Evolutionary conservation across 2,888 invertebrate genomes (phyloP).

Genomic region (Drosophila barbarae): DNA sequence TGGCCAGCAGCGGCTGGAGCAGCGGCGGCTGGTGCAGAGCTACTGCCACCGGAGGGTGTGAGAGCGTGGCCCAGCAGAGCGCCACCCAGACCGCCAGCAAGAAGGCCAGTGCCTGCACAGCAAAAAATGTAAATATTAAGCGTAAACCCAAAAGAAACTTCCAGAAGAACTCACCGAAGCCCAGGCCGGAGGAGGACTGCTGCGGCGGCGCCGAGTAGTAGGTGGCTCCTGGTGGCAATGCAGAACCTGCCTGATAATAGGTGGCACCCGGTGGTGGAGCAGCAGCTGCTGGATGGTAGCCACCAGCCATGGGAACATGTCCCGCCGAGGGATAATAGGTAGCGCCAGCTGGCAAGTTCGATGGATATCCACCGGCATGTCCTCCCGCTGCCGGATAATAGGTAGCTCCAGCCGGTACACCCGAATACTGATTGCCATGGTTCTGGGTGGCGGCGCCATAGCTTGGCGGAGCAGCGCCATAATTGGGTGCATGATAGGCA

Average conservation of each 20-base stretch:
- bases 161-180: constrained; percentile 71
- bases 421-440: constrained; percentile 64
- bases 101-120: constrained; percentile 74
- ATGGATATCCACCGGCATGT: constrained; percentile 54
- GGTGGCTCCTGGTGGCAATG: constrained; percentile 71
- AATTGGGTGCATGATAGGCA: constrained; percentile 72
- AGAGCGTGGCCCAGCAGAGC: constrained; percentile 77
- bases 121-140: not conserved
- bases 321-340: constrained; percentile 60
- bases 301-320: constrained; percentile 37
- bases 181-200: constrained; percentile 77
- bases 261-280: constrained; percentile 71
- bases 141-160: not conserved
- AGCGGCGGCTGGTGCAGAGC: constrained; percentile 60
- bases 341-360: constrained; percentile 61
- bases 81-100: constrained; percentile 78
- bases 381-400: constrained; percentile 59
- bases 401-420: constrained; percentile 56
- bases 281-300: constrained; percentile 62
- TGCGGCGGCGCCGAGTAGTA: constrained; percentile 72
- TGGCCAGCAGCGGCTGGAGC: constrained; percentile 67
- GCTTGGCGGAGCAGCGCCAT: constrained; percentile 64
- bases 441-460: constrained; percentile 54
- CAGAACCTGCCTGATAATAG: constrained; percentile 64
- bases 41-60: constrained; percentile 73